Evolutionary conservation across 2,888 invertebrate genomes (phyloP).

Genomic region (Bellardia bayeri): DNA sequence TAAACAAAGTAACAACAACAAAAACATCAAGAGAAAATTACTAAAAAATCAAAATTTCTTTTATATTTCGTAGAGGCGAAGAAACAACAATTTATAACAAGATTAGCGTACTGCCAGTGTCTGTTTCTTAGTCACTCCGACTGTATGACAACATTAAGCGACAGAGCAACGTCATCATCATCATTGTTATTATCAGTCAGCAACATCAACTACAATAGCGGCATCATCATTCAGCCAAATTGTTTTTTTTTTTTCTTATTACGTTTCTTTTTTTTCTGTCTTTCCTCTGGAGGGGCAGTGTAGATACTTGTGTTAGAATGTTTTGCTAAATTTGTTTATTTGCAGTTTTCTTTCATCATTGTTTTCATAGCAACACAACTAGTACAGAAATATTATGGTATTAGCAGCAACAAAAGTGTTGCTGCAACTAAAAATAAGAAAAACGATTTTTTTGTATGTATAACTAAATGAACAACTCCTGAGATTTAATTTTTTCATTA

Average conservation of each 20-base stretch:
- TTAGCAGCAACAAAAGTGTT: neutral
- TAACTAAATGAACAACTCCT: neutral
- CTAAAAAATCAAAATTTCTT: conserved; percentile 17
- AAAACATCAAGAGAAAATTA: neutral
- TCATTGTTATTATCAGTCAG: conserved; percentile 12
- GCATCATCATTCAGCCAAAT: conserved; percentile 13
- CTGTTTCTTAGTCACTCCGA: neutral
- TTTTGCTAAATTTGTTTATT: conserved; percentile 14
- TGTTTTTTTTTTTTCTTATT: conserved; percentile 2
- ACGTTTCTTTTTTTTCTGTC: neutral
- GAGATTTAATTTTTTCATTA: neutral
- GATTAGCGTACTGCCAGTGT: conserved; percentile 67
- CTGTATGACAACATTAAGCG: neutral
- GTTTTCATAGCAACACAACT: neutral
- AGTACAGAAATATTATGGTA: neutral
- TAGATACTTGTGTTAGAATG: neutral
- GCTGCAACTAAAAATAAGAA: neutral
- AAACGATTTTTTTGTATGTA: neutral
- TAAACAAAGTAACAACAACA: conserved; percentile 20
- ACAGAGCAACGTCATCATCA: conserved; percentile 17
- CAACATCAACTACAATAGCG: conserved; percentile 17
- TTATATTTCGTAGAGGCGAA: conserved; percentile 44
- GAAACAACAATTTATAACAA: conserved; percentile 66
- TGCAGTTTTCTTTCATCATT: conserved; percentile 1
- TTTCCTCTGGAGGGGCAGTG: neutral